Conservation (phyloP, 2,797 vertebrate genomes). For the Acanthopagrus latus region DNA sequence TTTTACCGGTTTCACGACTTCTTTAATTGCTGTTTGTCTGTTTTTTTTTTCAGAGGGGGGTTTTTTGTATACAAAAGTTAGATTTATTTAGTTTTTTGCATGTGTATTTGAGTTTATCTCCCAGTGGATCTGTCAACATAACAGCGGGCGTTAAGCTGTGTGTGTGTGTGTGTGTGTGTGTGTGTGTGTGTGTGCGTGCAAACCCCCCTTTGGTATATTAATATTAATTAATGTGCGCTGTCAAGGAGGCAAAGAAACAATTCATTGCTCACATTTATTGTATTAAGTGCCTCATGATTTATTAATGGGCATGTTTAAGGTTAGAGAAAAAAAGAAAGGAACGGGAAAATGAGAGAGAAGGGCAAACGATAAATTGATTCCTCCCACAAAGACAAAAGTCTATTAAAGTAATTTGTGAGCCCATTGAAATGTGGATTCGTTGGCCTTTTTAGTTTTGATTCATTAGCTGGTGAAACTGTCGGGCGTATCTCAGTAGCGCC, state of each 20-base stretch:
- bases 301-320: constrained; percentile 76
- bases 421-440: constrained; percentile 53
- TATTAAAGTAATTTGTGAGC: constrained; percentile 59
- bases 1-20: not conserved
- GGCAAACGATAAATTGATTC: constrained; percentile 62
- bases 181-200: not conserved
- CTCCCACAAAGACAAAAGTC: constrained; percentile 65
- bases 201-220: constrained; percentile 74
- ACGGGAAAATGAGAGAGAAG: constrained; percentile 41
- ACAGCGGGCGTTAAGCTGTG: not conserved
- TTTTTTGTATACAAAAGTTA: not conserved
- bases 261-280: constrained; percentile 78
- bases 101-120: not conserved
- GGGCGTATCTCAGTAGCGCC: constrained; percentile 13
- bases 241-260: constrained; percentile 76
- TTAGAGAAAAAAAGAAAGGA: constrained; percentile 41
- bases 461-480: constrained; percentile 32
- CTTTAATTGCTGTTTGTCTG: constrained; percentile 42
- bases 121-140: not conserved
- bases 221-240: constrained; percentile 84
- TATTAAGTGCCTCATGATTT: constrained; percentile 80
- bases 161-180: rapidly evolving
- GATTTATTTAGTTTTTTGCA: not conserved
- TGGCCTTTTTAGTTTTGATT: constrained; percentile 53
- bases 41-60: not conserved